phyloP scores from a whole-genome alignment of 1,140 invertebrate genomes.

The Hirudo medicinalis region DNA sequence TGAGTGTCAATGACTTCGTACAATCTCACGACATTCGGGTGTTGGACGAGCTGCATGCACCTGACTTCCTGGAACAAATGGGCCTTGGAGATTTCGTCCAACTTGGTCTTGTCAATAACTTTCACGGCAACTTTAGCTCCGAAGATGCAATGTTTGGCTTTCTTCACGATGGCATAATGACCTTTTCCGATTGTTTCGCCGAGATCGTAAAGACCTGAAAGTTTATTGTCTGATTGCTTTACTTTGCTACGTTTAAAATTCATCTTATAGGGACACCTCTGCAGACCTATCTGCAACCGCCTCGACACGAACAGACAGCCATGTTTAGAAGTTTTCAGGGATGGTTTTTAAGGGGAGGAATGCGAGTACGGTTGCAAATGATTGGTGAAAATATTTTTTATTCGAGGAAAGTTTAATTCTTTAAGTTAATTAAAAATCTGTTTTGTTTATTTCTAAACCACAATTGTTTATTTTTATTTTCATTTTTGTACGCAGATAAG shows the following conservation, averaged over 20 bases:
- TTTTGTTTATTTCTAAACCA: too few relatives aligned
- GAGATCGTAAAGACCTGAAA: constrained; percentile 88
- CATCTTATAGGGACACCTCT: not conserved
- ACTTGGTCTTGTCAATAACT: constrained; percentile 93
- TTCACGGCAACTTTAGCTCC: constrained; percentile 79
- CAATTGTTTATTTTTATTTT: too few relatives aligned
- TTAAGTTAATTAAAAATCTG: too few relatives aligned
- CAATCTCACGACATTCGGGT: constrained; percentile 89
- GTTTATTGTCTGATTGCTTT: constrained; percentile 54
- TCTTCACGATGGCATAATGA: constrained; percentile 97
- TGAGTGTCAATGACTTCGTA: constrained; percentile 98
- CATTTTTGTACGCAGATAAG: too few relatives aligned
- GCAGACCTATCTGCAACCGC: too few relatives aligned
- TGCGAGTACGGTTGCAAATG: too few relatives aligned
- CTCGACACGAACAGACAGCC: too few relatives aligned
- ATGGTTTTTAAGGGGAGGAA: too few relatives aligned
- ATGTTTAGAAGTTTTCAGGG: too few relatives aligned
- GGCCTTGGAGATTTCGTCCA: constrained; percentile 87
- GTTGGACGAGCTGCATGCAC: constrained; percentile 98
- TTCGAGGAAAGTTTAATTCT: too few relatives aligned
- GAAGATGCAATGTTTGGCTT: constrained; percentile 94
- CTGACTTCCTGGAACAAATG: constrained; percentile 84
- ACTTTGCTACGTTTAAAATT: constrained; percentile 7
- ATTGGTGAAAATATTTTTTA: too few relatives aligned
- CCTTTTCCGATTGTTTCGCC: constrained; percentile 70